Evolutionary conservation across 2,888 invertebrate species (phyloP), one percentile per base, ranked within the genome.

Genomic region (Cheilosia scutellata): DNA sequence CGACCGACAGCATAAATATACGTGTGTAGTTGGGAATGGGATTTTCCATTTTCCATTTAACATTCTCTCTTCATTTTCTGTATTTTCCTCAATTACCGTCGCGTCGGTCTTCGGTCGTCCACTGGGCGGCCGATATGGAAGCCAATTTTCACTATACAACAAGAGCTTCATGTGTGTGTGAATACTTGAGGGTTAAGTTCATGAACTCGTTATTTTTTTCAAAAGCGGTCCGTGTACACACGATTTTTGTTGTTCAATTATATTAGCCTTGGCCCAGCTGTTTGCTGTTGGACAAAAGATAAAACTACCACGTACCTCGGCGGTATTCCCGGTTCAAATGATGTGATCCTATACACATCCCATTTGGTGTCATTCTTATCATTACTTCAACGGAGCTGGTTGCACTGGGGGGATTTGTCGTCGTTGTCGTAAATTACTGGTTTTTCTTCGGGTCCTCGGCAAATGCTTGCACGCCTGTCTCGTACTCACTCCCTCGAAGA

Each of bases 101-200:
- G 20, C 20, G 20, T 20, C 20, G 20, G 33, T 80, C n/a, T n/a
- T n/a, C 47, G 33, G 51, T 55, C 47, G 7, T 20, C 51, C 27
- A 74, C 16, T 31, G 66, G 62, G 51, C 37, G 66, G 42, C 13
- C 20, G 29, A 27, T 13, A 31, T 44, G 31, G 31, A 65, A 71
- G 74, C 27, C 74, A 75, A 79, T 79, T 79, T 84, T 79, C 66
- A 58, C 44, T 31, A 44, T 42, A 53, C 65, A 60, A 42, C 76
- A 42, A 2, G 7, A 27, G 20, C n/a, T 44, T 4, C 53, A 20
- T 20, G 31, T 65, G 25, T 42, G 42, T 47, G 42, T 60, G 47
- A 63, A 55, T 44, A 79, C 49, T 83, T 53, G 80, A 80, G 84
- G 84, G 80, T 84, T 75, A 84, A 74, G 84, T 84, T 84, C 84